Conservation (phyloP, 2,113 vertebrate genomes). For the Mus pahari region DNA sequence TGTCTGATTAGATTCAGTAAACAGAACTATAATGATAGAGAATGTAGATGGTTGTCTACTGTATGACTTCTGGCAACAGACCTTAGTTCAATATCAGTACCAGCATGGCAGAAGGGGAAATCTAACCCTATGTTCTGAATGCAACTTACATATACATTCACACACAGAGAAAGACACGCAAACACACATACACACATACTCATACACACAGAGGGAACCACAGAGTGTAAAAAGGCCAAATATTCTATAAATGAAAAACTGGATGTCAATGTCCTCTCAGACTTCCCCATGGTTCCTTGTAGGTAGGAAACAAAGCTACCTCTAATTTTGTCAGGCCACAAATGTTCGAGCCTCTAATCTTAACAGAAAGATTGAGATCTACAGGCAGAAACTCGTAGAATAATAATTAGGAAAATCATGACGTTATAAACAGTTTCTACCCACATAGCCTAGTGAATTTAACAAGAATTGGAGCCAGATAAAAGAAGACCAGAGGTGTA, state of each 20-base stretch:
- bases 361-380: neutral
- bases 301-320: neutral
- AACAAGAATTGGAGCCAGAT: neutral
- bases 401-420: neutral
- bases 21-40: neutral
- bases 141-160: no score
- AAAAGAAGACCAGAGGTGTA: neutral
- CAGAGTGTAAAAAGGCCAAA: neutral
- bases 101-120: no score
- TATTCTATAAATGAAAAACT: neutral
- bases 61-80: neutral
- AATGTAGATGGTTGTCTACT: neutral
- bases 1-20: constrained; percentile 27
- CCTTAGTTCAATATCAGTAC: neutral
- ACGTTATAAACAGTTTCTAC: neutral
- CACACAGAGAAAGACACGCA: neutral
- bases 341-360: neutral
- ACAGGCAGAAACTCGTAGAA: neutral
- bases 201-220: neutral
- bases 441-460: neutral
- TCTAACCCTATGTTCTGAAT: neutral
- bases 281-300: neutral
- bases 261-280: neutral
- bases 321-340: neutral
- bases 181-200: neutral